A percentile compares a stretch with the other conserved stretches of the same genome.
phyloP scores from a whole-genome alignment of 2,888 invertebrate species.

The Laspeyria flexula region DNA sequence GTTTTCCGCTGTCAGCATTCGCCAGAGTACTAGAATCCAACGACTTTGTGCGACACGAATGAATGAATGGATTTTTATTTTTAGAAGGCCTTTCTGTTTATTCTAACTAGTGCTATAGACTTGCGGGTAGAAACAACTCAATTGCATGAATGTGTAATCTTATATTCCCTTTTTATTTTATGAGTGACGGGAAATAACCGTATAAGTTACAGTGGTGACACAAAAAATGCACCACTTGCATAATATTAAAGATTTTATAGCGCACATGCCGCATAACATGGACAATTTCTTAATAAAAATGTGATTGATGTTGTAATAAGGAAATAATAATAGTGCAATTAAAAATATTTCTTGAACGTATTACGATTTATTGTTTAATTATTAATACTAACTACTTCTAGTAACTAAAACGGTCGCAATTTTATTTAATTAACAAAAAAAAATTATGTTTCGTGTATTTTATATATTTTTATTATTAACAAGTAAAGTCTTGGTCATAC shows the following conservation, averaged over 20 bases:
- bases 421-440: too few relatives aligned
- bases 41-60: conserved; percentile 50
- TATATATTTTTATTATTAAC: too few relatives aligned
- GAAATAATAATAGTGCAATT: too few relatives aligned
- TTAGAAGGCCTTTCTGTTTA: conserved; percentile 46
- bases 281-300: too few relatives aligned
- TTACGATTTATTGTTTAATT: too few relatives aligned
- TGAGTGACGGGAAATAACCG: background rate
- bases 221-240: background rate
- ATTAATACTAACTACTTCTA: too few relatives aligned
- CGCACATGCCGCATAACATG: too few relatives aligned
- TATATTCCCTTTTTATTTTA: background rate
- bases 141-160: conserved; percentile 1
- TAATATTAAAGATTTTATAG: background rate
- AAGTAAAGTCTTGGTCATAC: too few relatives aligned
- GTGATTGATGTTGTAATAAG: too few relatives aligned
- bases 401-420: too few relatives aligned
- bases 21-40: conserved; percentile 49
- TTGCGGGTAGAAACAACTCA: conserved; percentile 13
- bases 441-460: too few relatives aligned
- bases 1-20: conserved; percentile 62
- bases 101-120: conserved; percentile 24
- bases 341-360: too few relatives aligned
- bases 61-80: conserved; percentile 58
- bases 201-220: background rate